These are phyloP conservation scores for Microtus montanus DNA, from an alignment of 2,113 vertebrate genomes.

Conservation along the genomic window DNA sequence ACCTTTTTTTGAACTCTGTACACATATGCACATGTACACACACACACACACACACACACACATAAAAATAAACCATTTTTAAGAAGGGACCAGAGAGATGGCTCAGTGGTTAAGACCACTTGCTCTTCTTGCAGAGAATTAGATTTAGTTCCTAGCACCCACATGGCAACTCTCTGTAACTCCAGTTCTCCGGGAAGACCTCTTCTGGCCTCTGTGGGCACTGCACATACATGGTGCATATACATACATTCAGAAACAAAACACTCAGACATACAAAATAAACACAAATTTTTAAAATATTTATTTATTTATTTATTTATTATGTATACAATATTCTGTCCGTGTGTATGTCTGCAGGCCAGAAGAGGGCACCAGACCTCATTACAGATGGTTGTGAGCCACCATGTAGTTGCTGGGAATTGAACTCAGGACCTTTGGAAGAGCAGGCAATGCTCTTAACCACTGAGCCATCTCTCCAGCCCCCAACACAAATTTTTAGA, in stretches of 20 bases:
- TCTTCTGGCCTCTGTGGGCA: not conserved
- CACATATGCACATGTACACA: not conserved
- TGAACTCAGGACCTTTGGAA: no score
- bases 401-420: no score
- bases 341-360: no score
- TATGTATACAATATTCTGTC: no score
- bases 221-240: not conserved
- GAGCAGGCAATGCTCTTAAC: no score
- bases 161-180: not conserved
- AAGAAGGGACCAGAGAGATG: not conserved
- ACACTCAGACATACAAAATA: not conserved
- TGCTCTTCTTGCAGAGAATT: not conserved
- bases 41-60: not conserved
- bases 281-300: no score
- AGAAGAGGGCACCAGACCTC: no score
- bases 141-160: not conserved
- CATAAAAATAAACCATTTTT: not conserved
- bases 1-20: not conserved
- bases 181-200: not conserved
- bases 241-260: not conserved
- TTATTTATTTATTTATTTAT: no score
- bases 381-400: no score
- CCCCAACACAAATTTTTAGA: no score
- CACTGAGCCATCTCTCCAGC: no score
- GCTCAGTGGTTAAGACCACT: not conserved